phyloP scores from a whole-genome alignment of 1,140 invertebrate species.

The Hyposmocoma kahamanoa region DNA sequence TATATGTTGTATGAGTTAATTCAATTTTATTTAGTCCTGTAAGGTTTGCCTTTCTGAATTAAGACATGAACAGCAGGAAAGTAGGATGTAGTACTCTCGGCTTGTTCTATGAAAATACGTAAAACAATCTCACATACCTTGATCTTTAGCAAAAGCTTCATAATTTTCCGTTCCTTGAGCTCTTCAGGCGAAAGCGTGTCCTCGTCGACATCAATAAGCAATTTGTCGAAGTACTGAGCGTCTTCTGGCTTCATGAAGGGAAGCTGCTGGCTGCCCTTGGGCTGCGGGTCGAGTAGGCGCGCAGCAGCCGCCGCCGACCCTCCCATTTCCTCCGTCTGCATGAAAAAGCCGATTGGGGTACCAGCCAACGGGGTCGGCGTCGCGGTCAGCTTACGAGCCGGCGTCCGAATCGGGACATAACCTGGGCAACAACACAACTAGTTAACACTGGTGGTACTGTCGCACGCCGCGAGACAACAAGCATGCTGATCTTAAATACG shows the following conservation, averaged over 20 bases:
- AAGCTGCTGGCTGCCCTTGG: slow-evolving; percentile 90
- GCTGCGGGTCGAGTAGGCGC: slow-evolving; percentile 96
- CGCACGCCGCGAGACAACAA: slow-evolving; percentile 12
- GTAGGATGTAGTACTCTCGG: too few species aligned
- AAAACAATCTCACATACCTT: too few species aligned
- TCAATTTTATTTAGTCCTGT: too few species aligned
- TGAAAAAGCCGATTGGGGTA: slow-evolving; percentile 96
- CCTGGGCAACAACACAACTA: slow-evolving; percentile 68
- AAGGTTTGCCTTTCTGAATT: too few species aligned
- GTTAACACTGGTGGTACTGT: slow-evolving; percentile 17
- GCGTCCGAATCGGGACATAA: slow-evolving; percentile 98
- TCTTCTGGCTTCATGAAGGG: slow-evolving; percentile 99
- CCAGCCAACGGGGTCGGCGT: slow-evolving; percentile 97
- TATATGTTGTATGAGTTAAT: too few species aligned
- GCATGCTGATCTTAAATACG: slow-evolving; percentile 11
- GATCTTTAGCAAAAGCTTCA: slow-evolving; percentile 98
- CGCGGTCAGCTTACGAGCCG: slow-evolving; percentile 96
- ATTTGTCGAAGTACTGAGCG: slow-evolving; percentile 99
- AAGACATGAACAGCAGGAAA: too few species aligned
- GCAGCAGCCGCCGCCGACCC: slow-evolving; percentile 80
- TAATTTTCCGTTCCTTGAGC: slow-evolving; percentile 98
- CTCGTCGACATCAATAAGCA: slow-evolving; percentile 98
- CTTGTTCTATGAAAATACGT: too few species aligned
- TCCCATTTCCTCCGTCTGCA: slow-evolving; percentile 89
- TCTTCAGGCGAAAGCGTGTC: slow-evolving; percentile 96